A percentile compares a stretch with the other conserved stretches of the same genome.
These are phyloP conservation scores for Ambastaia sidthimunki DNA, from an alignment of 2,797 vertebrate species.

Conservation along the genomic window DNA sequence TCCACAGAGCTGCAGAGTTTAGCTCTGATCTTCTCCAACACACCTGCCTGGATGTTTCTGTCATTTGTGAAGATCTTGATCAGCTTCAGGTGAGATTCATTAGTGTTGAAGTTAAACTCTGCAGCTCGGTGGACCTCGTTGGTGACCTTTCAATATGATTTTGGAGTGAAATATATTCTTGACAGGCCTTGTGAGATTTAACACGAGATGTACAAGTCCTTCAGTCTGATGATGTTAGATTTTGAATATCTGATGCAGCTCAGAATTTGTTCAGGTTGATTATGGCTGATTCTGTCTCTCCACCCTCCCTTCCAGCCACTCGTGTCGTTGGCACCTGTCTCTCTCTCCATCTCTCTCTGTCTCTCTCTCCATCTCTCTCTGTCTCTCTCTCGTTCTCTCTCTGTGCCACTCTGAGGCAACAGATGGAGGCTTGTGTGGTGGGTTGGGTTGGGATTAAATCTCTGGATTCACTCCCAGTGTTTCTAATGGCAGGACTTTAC, in stretches of 20 bases:
- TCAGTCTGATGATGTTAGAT: neutral
- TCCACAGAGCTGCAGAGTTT: too few species aligned
- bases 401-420: slow-evolving; percentile 81
- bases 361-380: slow-evolving; percentile 1
- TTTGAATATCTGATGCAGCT: slow-evolving; percentile 21
- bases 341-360: neutral
- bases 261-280: slow-evolving; percentile 23
- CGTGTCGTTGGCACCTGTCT: slow-evolving; percentile 78
- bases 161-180: too few species aligned
- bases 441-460: slow-evolving; percentile 85
- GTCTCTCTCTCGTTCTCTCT: slow-evolving; percentile 65
- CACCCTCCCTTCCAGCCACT: slow-evolving; percentile 77
- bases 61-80: too few species aligned
- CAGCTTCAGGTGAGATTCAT: too few species aligned
- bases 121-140: too few species aligned
- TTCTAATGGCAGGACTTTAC: slow-evolving; percentile 79
- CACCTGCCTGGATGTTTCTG: too few species aligned
- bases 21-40: too few species aligned
- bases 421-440: slow-evolving; percentile 86
- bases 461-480: slow-evolving; percentile 79
- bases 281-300: slow-evolving; percentile 62
- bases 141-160: too few species aligned
- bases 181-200: neutral
- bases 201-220: neutral
- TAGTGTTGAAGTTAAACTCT: too few species aligned